A percentile compares a stretch with the other conserved stretches of the same genome.
phyloP scores from a whole-genome alignment of 2,113 vertebrate species.

The Pituophis catenifer region DNA sequence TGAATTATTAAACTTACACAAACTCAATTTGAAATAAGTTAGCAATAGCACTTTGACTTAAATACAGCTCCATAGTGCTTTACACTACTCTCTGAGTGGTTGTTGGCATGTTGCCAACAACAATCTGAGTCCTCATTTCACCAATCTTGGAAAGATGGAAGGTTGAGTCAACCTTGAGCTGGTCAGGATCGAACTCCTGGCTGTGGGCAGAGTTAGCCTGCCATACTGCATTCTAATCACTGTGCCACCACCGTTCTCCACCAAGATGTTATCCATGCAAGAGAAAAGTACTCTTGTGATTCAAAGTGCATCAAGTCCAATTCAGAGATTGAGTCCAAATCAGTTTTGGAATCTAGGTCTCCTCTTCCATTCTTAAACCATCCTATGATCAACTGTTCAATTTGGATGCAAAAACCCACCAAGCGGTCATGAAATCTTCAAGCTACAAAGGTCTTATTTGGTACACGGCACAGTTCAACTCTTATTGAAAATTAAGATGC shows the following conservation, averaged over 20 bases:
- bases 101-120: neutral
- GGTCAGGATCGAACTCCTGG: neutral
- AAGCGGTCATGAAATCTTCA: neutral
- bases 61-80: neutral
- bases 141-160: too few relatives aligned
- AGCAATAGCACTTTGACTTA: neutral
- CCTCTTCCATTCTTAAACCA: constrained; percentile 14
- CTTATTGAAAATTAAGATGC: neutral
- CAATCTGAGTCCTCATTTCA: neutral
- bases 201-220: neutral
- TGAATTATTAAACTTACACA: neutral
- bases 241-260: neutral
- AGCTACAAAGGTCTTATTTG: neutral
- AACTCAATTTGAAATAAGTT: neutral
- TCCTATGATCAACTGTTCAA: neutral
- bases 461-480: neutral
- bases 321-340: neutral
- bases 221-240: neutral
- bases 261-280: neutral
- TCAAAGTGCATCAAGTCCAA: neutral
- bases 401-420: neutral
- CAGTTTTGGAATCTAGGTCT: neutral
- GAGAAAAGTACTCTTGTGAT: neutral
- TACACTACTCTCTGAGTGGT: neutral
- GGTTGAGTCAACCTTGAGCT: too few relatives aligned